Evolutionary conservation across 2,888 invertebrate species (phyloP).

Genomic region (Meta bourneti): DNA sequence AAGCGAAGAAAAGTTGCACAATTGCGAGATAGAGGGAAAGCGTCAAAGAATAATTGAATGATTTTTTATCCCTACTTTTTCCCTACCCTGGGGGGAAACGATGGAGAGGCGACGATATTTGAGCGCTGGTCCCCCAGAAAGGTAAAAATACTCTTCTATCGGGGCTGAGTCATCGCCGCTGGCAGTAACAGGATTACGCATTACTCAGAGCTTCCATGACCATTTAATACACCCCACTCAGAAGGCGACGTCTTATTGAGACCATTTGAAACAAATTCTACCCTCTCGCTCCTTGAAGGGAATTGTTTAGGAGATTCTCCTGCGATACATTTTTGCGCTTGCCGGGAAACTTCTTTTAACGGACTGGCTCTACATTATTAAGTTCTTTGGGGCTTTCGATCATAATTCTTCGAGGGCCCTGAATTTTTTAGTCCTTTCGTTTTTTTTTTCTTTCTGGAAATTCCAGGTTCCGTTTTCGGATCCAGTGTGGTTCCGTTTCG

Average conservation of each 20-base stretch:
- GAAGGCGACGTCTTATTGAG: slow-evolving; percentile 42
- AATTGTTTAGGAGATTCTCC: slow-evolving; percentile 11
- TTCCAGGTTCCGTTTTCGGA: too few species aligned
- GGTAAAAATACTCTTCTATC: slow-evolving; percentile 53
- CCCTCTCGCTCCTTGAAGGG: background rate
- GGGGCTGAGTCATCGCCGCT: slow-evolving; percentile 61
- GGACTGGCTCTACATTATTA: slow-evolving; percentile 32
- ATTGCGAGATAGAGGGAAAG: background rate
- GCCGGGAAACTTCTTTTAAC: too few species aligned
- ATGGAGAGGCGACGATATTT: slow-evolving; percentile 27
- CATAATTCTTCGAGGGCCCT: slow-evolving; percentile 22
- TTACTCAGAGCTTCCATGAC: slow-evolving; percentile 62
- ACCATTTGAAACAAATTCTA: slow-evolving; percentile 64
- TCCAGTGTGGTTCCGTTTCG: too few species aligned
- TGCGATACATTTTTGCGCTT: slow-evolving; percentile 5
- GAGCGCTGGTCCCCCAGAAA: slow-evolving; percentile 30
- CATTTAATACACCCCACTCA: slow-evolving; percentile 56
- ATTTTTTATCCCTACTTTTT: background rate
- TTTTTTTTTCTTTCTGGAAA: too few species aligned
- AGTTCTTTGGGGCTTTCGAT: slow-evolving; percentile 9
- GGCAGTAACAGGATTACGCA: slow-evolving; percentile 71
- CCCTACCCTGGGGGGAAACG: background rate
- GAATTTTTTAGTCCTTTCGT: background rate
- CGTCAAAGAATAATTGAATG: slow-evolving; percentile 6
- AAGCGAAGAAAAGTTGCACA: background rate